Conservation (phyloP, 2,797 vertebrate species). For the Danionella dracula region DNA sequence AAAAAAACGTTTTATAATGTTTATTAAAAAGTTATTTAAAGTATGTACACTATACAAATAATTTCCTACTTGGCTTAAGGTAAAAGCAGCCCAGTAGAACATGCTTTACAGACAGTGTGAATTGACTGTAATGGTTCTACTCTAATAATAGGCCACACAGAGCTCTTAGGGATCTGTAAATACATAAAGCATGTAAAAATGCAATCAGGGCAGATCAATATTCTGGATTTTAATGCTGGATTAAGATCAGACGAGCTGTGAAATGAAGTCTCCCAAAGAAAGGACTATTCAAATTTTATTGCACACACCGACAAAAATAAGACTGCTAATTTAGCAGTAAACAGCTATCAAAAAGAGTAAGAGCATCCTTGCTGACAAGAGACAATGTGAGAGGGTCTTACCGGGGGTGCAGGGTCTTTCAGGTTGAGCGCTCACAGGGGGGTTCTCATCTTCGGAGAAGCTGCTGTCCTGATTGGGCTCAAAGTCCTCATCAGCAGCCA, state of each 20-base stretch:
- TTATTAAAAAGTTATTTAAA: too few species aligned
- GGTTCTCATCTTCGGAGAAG: constrained; percentile 93
- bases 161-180: not conserved
- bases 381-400: constrained; percentile 50
- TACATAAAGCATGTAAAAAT: constrained; percentile 1
- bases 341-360: constrained; percentile 36
- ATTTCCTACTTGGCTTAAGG: too few species aligned
- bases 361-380: constrained; percentile 14
- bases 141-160: too few species aligned
- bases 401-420: constrained; percentile 83
- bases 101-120: too few species aligned
- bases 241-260: constrained; percentile 41
- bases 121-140: too few species aligned
- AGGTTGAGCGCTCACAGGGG: constrained; percentile 63
- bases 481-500: constrained; percentile 97
- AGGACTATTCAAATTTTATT: constrained; percentile 33
- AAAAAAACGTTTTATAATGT: too few species aligned
- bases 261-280: constrained; percentile 33
- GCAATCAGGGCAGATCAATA: constrained; percentile 37
- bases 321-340: constrained; percentile 30
- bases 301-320: constrained; percentile 13
- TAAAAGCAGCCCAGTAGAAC: too few species aligned
- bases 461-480: constrained; percentile 97
- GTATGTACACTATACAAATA: too few species aligned
- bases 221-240: constrained; percentile 38